Evolutionary conservation across 1,140 invertebrate genomes (phyloP).

Genomic region (Aculops lycopersici): DNA sequence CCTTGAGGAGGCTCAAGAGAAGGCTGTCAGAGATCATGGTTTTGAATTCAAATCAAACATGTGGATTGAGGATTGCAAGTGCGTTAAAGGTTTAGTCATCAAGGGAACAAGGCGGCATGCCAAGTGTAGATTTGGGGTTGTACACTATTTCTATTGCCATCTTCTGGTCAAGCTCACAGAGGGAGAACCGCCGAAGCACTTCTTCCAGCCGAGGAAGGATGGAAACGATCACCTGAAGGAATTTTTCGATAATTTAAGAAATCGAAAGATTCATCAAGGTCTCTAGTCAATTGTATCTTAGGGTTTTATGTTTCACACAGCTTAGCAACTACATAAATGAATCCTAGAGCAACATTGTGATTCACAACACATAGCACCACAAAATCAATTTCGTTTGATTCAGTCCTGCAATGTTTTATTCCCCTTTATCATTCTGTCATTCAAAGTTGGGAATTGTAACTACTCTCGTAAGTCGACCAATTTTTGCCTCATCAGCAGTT

Average conservation of each 20-base stretch:
- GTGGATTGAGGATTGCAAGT: slow-evolving; percentile 72
- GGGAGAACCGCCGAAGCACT: slow-evolving; percentile 53
- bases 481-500: no score
- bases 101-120: slow-evolving; percentile 56
- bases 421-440: no score
- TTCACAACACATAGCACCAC: no score
- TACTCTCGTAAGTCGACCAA: no score
- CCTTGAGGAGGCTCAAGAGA: slow-evolving; percentile 42
- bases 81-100: slow-evolving; percentile 32
- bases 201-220: slow-evolving; percentile 20
- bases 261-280: slow-evolving; percentile 7
- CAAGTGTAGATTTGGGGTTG: slow-evolving; percentile 26
- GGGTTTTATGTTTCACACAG: not conserved
- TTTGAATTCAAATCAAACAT: slow-evolving; percentile 79
- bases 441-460: no score
- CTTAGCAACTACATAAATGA: not conserved
- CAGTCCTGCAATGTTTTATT: no score
- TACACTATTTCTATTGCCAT: slow-evolving; percentile 45
- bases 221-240: slow-evolving; percentile 34
- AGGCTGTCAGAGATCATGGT: slow-evolving; percentile 57
- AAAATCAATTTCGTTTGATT: no score
- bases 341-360: not conserved
- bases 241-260: slow-evolving; percentile 25
- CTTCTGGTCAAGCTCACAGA: slow-evolving; percentile 70
- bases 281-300: not conserved